Conservation (phyloP, 2,888 invertebrate species). For the Brenthis ino region DNA sequence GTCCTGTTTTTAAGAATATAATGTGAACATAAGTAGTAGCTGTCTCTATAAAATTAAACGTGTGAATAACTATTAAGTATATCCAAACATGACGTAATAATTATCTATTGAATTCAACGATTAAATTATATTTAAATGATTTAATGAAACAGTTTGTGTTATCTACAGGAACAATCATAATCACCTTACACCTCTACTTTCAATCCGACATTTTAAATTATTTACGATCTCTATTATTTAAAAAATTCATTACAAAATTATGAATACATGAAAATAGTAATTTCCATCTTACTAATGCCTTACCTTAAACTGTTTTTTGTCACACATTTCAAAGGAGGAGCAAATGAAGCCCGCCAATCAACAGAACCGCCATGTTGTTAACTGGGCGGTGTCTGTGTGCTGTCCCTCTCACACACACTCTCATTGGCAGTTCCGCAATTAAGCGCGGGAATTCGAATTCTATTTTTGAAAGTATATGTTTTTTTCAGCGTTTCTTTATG, state of each 20-base stretch:
- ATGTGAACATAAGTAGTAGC: too few species aligned
- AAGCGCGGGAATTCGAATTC: conserved; percentile 80
- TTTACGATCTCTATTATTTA: conserved; percentile 12
- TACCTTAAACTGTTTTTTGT: conserved; percentile 22
- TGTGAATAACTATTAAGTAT: neutral
- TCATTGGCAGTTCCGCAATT: conserved; percentile 79
- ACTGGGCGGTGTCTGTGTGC: conserved; percentile 73
- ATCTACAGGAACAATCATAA: conserved; percentile 2
- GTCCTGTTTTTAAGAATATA: too few species aligned
- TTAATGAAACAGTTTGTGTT: neutral
- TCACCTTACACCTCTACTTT: conserved; percentile 5
- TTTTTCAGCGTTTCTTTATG: conserved; percentile 73
- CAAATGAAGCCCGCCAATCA: conserved; percentile 81
- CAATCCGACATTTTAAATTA: neutral
- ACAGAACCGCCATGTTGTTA: conserved; percentile 85
- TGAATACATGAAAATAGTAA: conserved; percentile 15
- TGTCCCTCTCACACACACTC: conserved; percentile 66
- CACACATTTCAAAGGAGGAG: conserved; percentile 51
- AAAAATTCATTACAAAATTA: conserved; percentile 10
- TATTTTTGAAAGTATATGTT: conserved; percentile 79
- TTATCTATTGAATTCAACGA: neutral
- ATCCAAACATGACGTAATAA: neutral
- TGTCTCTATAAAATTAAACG: too few species aligned
- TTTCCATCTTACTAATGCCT: conserved; percentile 8
- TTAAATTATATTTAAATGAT: neutral